These are phyloP conservation scores for Hecatera dysodea DNA, from an alignment of 2,888 invertebrate genomes.

Conservation along the genomic window DNA sequence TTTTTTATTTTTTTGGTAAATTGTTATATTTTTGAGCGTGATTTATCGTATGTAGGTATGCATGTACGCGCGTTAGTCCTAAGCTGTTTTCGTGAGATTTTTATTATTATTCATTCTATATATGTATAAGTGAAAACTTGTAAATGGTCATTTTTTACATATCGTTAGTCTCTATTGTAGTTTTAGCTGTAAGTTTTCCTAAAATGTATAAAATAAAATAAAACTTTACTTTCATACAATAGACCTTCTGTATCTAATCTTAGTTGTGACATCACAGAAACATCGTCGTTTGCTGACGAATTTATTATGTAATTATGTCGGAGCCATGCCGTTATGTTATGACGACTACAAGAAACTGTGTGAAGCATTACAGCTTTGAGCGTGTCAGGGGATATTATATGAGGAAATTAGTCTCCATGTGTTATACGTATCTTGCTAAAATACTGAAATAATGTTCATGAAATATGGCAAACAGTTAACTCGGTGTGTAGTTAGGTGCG, in stretches of 20 bases:
- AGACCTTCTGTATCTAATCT: not conserved
- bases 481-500: not conserved
- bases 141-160: too few relatives aligned
- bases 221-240: not conserved
- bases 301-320: slow-evolving; percentile 12
- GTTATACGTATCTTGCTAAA: not conserved
- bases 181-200: too few relatives aligned
- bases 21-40: too few relatives aligned
- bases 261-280: slow-evolving; percentile 2
- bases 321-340: slow-evolving; percentile 1
- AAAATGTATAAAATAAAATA: not conserved
- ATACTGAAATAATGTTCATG: not conserved
- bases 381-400: not conserved
- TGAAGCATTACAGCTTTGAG: not conserved
- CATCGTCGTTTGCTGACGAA: slow-evolving; percentile 5
- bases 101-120: too few relatives aligned
- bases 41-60: too few relatives aligned
- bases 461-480: not conserved
- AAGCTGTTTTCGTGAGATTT: too few relatives aligned
- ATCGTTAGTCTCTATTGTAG: too few relatives aligned
- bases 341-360: slow-evolving; percentile 4
- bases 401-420: not conserved
- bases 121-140: too few relatives aligned
- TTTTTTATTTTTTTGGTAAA: too few relatives aligned
- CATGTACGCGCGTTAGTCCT: too few relatives aligned